These are phyloP conservation scores for Amphipyra berbera DNA, from an alignment of 2,888 invertebrate species.

Conservation along the genomic window DNA sequence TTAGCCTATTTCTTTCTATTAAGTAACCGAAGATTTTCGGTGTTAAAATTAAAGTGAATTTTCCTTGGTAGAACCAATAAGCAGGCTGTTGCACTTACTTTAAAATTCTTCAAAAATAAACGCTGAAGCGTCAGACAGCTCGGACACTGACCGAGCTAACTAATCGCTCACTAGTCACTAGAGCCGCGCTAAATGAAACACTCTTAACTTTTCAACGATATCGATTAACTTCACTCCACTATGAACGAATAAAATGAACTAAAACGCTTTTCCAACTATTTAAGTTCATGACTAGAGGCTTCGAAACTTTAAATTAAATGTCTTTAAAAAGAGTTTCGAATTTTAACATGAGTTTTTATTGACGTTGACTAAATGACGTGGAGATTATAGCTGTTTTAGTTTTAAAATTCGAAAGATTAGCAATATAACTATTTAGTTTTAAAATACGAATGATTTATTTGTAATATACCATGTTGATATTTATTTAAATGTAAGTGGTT, in stretches of 20 bases:
- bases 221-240: slow-evolving; percentile 58
- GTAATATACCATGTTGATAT: too few relatives aligned
- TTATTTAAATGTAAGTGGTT: too few relatives aligned
- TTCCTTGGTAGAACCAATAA: slow-evolving; percentile 25
- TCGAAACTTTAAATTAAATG: slow-evolving; percentile 54
- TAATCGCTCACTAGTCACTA: slow-evolving; percentile 59
- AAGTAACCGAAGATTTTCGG: too few relatives aligned
- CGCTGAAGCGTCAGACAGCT: slow-evolving; percentile 7
- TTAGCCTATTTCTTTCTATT: too few relatives aligned
- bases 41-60: too few relatives aligned
- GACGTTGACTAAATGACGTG: slow-evolving; percentile 28
- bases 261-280: slow-evolving; percentile 59
- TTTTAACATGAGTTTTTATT: slow-evolving; percentile 41
- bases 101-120: slow-evolving; percentile 43
- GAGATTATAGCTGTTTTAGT: too few relatives aligned
- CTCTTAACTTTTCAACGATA: slow-evolving; percentile 68
- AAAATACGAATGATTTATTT: too few relatives aligned
- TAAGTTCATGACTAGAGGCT: slow-evolving; percentile 54
- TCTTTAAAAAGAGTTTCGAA: slow-evolving; percentile 42
- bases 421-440: too few relatives aligned
- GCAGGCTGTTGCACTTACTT: slow-evolving; percentile 22
- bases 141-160: slow-evolving; percentile 62
- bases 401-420: too few relatives aligned
- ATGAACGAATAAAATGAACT: slow-evolving; percentile 56
- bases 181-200: slow-evolving; percentile 67